Evolutionary conservation across 2,888 invertebrate species (phyloP).

Genomic region (Dione juno): DNA sequence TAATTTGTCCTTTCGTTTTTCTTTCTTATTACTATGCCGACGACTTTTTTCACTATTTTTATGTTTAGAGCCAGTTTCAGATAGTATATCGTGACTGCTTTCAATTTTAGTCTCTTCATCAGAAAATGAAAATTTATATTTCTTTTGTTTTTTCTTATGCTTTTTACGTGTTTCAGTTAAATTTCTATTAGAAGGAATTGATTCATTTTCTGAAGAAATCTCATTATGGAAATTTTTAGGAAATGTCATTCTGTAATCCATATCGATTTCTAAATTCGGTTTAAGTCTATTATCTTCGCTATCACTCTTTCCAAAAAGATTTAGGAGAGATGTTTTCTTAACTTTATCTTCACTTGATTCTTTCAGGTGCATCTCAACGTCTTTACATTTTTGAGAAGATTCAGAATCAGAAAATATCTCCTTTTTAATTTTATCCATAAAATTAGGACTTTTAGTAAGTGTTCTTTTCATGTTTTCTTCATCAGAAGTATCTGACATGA

Average conservation of each 20-base stretch:
- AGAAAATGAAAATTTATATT: conserved; percentile 86
- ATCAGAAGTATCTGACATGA: conserved; percentile 91
- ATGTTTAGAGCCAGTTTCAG: conserved; percentile 63
- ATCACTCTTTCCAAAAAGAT: conserved; percentile 77
- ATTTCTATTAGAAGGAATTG: conserved; percentile 68
- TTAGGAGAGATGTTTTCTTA: conserved; percentile 70
- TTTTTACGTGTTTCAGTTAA: conserved; percentile 86
- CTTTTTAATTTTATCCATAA: conserved; percentile 77
- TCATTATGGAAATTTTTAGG: conserved; percentile 67
- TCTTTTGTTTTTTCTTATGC: conserved; percentile 93
- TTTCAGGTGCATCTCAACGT: conserved; percentile 53
- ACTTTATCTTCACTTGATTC: conserved; percentile 60
- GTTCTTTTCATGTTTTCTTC: conserved; percentile 85
- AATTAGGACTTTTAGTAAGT: conserved; percentile 68
- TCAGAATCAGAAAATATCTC: conserved; percentile 83
- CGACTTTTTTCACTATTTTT: conserved; percentile 81
- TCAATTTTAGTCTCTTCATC: conserved; percentile 81
- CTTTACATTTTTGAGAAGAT: conserved; percentile 57
- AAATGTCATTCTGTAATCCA: conserved; percentile 63
- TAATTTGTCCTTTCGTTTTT: conserved; percentile 84
- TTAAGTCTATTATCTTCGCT: conserved; percentile 76
- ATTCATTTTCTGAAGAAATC: conserved; percentile 79
- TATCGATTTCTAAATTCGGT: conserved; percentile 64
- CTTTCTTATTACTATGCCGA: conserved; percentile 82
- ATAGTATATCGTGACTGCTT: conserved; percentile 56